phyloP scores from a whole-genome alignment of 1,140 invertebrate species.

The Drosophila busckii region DNA sequence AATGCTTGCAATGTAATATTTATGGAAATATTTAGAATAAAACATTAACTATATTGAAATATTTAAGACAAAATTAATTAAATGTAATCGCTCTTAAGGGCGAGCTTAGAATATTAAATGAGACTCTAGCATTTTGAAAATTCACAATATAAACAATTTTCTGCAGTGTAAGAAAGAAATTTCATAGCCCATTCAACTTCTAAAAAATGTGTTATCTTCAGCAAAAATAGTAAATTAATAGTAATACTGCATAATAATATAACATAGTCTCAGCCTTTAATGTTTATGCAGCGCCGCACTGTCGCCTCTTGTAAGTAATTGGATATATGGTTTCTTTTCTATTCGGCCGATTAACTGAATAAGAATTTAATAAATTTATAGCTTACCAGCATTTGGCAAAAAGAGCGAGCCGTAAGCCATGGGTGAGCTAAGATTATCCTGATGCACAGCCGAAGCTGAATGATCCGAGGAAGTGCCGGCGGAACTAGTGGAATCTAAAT shows the following conservation, averaged over 20 bases:
- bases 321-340: constrained; percentile 30
- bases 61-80: too few species aligned
- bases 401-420: constrained; percentile 70
- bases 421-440: constrained; percentile 72
- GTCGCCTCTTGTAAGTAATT: constrained; percentile 60
- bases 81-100: too few species aligned
- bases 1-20: too few species aligned
- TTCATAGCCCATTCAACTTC: constrained; percentile 28
- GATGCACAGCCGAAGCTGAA: constrained; percentile 62
- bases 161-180: constrained; percentile 1
- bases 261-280: constrained; percentile 53
- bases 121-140: too few species aligned
- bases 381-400: constrained; percentile 70
- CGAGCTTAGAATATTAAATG: too few species aligned
- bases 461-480: constrained; percentile 74
- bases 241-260: constrained; percentile 1
- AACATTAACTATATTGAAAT: too few species aligned
- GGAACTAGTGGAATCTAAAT: constrained; percentile 75
- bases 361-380: constrained; percentile 24
- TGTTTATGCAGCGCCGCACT: constrained; percentile 69
- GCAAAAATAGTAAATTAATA: constrained; percentile 46
- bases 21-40: too few species aligned
- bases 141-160: not conserved
- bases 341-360: constrained; percentile 28
- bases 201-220: constrained; percentile 61